Evolutionary conservation across 2,888 invertebrate genomes (phyloP), one percentile per base, ranked within the genome.

Genomic region (Phania funesta): DNA sequence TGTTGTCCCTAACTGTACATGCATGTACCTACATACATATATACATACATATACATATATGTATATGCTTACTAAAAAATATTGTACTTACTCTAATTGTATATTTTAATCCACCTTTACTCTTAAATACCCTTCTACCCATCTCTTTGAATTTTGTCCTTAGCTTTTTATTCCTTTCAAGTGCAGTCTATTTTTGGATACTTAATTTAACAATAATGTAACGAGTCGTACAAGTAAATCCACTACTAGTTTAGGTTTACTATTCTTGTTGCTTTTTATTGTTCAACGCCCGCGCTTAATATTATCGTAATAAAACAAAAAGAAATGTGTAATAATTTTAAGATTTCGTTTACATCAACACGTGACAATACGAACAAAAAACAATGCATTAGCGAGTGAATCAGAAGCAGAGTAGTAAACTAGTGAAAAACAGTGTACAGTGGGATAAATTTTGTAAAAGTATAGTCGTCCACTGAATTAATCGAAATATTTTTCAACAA

Each of bases 201-300:
- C 44, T 8, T 22, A 54, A 44, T 29, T 44, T 20, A 32, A 35
- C 44, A 68, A 41, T 54, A 62, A 68, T 46, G 0, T 20, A 35
- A 2, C 13, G 35, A 24, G n/a, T 29, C 26, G 58, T 48, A 22
- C 22, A 24, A 41, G 8, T 56, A 54, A 22, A 70, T 60, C 48
- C 60, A 58, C 38, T 20, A 24, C 41, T 56, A 64, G 70, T 58
- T 58, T 52, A 52, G 18, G 13, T 26, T 70, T 65, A 67, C 64
- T 71, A 81, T 73, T 68, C 77, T 56, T 73, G 64, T 70, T 58
- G 38, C 16, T 62, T 58, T 80, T 68, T 73, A 73, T 48, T 60
- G 29, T 62, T 67, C 48, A 73, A 67, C 76, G 67, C 76, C 75
- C 67, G 76, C 52, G 54, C 67, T 67, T 54, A 65, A 41, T 6